Evolutionary conservation across 2,113 vertebrate genomes (phyloP), one percentile per base, ranked within the genome.

Genomic region (Meleagris gallopavo): DNA sequence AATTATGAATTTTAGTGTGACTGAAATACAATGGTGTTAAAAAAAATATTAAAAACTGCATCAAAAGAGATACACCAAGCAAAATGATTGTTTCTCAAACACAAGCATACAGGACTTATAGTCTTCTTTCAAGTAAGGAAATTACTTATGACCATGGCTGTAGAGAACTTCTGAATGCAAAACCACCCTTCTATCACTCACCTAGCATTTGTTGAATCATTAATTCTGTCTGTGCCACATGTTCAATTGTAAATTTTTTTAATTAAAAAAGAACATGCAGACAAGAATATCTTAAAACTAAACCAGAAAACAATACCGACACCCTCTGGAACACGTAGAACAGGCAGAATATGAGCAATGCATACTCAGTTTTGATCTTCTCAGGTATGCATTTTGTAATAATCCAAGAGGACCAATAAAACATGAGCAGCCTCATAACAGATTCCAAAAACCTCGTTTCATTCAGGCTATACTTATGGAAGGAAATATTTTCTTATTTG

Each of bases 401-500:
- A 34, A 36, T 46, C 7, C 40, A 52, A 54, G 11, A 36, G 30
- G 14, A 71, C 8, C 5, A 19, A 16, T 29, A 75, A 38, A 10
- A 77, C 5, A 15, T 19, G 7, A 61, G 6, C 17, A 58, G 6
- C 50, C 25, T 41, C 25, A 65, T 57, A 11, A 77, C 20, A 41
- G 24, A 64, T 40, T 20, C 9, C 19, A 41, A 25, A 36, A 38
- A 9, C 0, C 2, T 10, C 2, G 3, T 1, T 50, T 78, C 66
- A 17, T 29, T 77, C 46, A 48, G n/a, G n/a, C 38, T 2, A 9
- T n/a, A 21, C 1, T 81, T 69, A 17, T 73, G 6, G 9, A 57
- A 24, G 52, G 12, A 86, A 83, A 19, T 67, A 32, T 22, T 75
- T 75, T 76, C 60, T 74, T 52, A 38, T 11, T 70, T 46, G 54